A percentile compares a stretch with the other conserved stretches of the same genome.
These are phyloP conservation scores for Melitaea cinxia DNA, from an alignment of 1,140 invertebrate genomes.

Conservation along the genomic window DNA sequence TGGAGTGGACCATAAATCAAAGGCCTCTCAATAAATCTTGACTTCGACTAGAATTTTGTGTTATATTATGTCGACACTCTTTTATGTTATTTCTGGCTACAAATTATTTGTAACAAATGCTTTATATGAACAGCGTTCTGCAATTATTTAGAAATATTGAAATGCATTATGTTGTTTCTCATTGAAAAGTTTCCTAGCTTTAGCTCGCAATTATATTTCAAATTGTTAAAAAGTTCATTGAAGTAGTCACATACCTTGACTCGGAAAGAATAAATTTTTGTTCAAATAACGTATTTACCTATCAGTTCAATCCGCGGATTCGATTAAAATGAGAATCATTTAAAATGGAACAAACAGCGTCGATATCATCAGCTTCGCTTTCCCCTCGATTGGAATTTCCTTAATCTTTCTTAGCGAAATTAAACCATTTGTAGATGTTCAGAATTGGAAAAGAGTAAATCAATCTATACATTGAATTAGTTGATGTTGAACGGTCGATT, in stretches of 20 bases:
- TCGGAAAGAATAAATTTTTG: background rate
- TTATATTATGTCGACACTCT: conserved; percentile 26
- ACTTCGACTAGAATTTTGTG: conserved; percentile 53
- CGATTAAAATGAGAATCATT: conserved; percentile 28
- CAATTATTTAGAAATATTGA: too few species aligned
- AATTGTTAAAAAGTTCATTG: background rate
- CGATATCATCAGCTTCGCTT: conserved; percentile 26
- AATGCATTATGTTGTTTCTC: too few species aligned
- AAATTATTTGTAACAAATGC: conserved; percentile 6
- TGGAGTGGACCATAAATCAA: conserved; percentile 70
- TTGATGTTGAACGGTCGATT: conserved; percentile 72
- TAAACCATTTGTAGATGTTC: conserved; percentile 71
- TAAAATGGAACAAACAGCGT: conserved; percentile 30
- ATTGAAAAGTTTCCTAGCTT: too few species aligned
- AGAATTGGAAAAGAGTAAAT: conserved; percentile 54
- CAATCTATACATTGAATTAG: conserved; percentile 75
- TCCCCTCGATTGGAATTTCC: conserved; percentile 44
- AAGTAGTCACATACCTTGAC: background rate
- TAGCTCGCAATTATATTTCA: background rate
- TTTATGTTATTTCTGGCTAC: background rate
- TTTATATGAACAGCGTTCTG: background rate
- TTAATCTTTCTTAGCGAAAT: conserved; percentile 63
- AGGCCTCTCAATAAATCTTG: conserved; percentile 68
- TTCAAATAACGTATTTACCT: background rate
- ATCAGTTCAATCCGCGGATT: conserved; percentile 16